Evolutionary conservation across 2,113 vertebrate species (phyloP), one percentile per base, ranked within the genome.

Genomic region (Dasyprocta punctata): DNA sequence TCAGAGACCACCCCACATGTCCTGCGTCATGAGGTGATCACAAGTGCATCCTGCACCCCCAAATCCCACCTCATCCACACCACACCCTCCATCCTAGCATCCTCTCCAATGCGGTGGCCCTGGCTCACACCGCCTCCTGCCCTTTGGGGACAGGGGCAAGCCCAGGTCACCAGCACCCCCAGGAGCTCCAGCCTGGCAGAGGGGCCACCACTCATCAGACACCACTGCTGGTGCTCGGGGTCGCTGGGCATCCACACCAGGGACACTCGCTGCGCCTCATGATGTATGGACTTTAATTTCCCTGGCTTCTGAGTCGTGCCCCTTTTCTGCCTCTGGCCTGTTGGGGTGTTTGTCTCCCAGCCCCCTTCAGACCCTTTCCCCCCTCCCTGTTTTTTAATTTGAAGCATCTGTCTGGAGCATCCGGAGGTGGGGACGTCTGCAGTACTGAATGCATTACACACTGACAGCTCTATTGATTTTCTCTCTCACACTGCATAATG

Each of bases 201-300:
- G 24, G 69, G 30, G 28, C 47, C 4, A 12, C 33, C 26, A 75
- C 38, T 83, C 4, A 0, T 16, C 5, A 1, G n/a, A 38, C 58
- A 0, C 30, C n/a, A 9, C 78, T 5, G 87, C 67, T 47, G 88
- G 58, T 1, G 4, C 47, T 7, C 38, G 89, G 86, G 80, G 41
- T 49, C 67, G 60, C 67, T 94, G 82, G 84, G 93, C 97, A 93
- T 0, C 75, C 94, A 38, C 4, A 0, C 80, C 78, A 63, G 10
- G 44, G 49, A 65, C 10, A 63, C 89, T 97, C 85, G 26, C n/a
- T 0, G 2, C 49, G 52, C 63, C 75, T 16, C 12, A 3, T 65
- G 94, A 98, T 96, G 84, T 94, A 97, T 63, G 92, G 87, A 83
- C 92, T 98, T 97, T 96, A 89, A 98, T 98, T 95, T 97, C 63